Base-by-base conservation (phyloP, 2,888 invertebrate genomes). In the Octonoba sinensis region DNA sequence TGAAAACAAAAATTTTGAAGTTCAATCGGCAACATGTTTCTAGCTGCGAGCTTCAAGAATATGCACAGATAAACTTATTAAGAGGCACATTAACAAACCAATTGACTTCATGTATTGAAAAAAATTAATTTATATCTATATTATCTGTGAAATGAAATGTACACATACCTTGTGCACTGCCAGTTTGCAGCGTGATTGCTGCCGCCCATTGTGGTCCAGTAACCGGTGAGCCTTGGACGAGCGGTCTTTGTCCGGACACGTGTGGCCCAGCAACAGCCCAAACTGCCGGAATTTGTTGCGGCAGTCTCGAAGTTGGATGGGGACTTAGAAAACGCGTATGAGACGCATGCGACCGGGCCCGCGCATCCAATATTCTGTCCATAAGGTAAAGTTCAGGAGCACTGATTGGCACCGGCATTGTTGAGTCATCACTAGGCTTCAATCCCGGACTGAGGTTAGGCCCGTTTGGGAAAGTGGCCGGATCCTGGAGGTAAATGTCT, bases 321-420 rank as follows among this genome's bases (percentile, higher is more conserved):
- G 70, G 65, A 27, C 46, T 60, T 24, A 75, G 20, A 65, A 60
- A 79, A 11, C 72, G 59, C 13, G 57, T 56, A 18, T 78, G 78
- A 15, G 78, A 20, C 3, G 56, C 56, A 22, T 76, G 76, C 15
- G 20, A n/a, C 36, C 64, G 13, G 16, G 20, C n/a, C 15, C 69
- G 18, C 11, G 47, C 78, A 8, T 79, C 79, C 46, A 79, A 36
- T 22, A 75, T 64, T 24, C 82, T 49, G 65, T 82, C 82, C 82
- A 82, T 75, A 18, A 82, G 59, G 16, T 64, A 82, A 13, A 82
- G 20, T 49, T 82, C 82, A 0, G 81, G 62, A 8, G 62, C 74
- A 27, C 57, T 56, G 44, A 72, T 51, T 27, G 27, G 13, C 12
- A 59, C 72, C n/a, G 65, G 70, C 36, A 62, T 62, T 24, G 57